Percentiles rank a stretch among this genome's conserved stretches.
phyloP scores from a whole-genome alignment of 1,140 invertebrate genomes.

The Eueides isabella region DNA sequence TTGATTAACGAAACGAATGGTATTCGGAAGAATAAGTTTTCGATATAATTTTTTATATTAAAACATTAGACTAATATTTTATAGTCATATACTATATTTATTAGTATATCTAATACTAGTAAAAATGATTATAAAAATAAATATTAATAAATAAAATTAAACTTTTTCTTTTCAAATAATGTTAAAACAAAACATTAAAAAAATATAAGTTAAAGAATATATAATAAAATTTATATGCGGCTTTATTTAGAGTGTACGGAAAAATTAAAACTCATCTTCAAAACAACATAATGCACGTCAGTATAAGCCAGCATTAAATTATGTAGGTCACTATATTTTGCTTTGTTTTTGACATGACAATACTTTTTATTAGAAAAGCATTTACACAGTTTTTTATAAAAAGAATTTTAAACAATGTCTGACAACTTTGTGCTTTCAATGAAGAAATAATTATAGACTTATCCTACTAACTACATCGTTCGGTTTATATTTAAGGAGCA shows the following conservation, averaged over 20 bases:
- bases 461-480: neutral
- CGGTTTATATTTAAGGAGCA: no score
- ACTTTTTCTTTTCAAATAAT: no score
- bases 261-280: constrained; percentile 8
- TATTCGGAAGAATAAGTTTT: no score
- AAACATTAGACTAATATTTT: no score
- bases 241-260: neutral
- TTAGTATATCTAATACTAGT: no score
- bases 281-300: neutral
- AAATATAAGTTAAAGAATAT: neutral
- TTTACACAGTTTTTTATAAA: neutral
- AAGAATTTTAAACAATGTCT: neutral
- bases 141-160: neutral
- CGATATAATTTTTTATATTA: no score
- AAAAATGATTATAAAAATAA: no score
- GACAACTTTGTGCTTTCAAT: neutral
- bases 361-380: neutral
- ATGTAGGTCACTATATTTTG: neutral
- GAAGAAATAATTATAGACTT: neutral
- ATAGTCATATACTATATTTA: no score
- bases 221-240: neutral
- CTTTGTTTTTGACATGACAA: neutral
- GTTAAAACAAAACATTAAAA: neutral
- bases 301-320: neutral
- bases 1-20: no score